Conservation (phyloP, 1,140 invertebrate genomes). For the Agrypnia vestita region DNA sequence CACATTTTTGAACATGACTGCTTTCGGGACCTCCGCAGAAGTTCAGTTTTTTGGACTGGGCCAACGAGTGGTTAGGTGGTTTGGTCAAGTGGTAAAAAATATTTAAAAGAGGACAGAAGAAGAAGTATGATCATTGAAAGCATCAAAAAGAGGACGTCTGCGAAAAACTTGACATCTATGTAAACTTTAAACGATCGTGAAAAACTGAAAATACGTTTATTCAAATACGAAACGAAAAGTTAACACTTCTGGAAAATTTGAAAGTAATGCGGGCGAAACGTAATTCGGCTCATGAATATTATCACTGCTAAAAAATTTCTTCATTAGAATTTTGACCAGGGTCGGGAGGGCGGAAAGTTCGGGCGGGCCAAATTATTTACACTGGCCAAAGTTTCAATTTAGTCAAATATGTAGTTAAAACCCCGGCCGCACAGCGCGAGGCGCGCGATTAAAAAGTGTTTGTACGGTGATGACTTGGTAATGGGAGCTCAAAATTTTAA, state of each 20-base stretch:
- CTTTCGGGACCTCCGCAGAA: too few relatives aligned
- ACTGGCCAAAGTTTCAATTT: slow-evolving; percentile 51
- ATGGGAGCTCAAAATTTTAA: too few relatives aligned
- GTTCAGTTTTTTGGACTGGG: too few relatives aligned
- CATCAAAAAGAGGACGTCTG: too few relatives aligned
- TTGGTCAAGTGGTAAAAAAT: too few relatives aligned
- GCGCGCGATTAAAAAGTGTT: too few relatives aligned
- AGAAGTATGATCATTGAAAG: too few relatives aligned
- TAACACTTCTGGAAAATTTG: neutral
- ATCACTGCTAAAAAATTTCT: slow-evolving; percentile 17
- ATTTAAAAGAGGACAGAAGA: too few relatives aligned
- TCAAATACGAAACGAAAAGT: neutral
- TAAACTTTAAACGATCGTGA: neutral
- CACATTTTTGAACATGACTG: too few relatives aligned
- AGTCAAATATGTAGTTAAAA: slow-evolving; percentile 51
- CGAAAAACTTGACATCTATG: too few relatives aligned
- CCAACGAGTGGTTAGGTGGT: too few relatives aligned
- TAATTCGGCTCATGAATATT: slow-evolving; percentile 37
- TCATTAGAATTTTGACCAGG: slow-evolving; percentile 1
- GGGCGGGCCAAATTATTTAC: slow-evolving; percentile 38
- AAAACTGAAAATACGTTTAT: neutral
- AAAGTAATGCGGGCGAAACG: neutral
- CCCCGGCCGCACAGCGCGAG: neutral
- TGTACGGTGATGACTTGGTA: too few relatives aligned
- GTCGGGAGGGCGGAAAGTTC: neutral